Evolutionary conservation across 2,888 invertebrate genomes (phyloP).

Genomic region (Nomada hirtipes): DNA sequence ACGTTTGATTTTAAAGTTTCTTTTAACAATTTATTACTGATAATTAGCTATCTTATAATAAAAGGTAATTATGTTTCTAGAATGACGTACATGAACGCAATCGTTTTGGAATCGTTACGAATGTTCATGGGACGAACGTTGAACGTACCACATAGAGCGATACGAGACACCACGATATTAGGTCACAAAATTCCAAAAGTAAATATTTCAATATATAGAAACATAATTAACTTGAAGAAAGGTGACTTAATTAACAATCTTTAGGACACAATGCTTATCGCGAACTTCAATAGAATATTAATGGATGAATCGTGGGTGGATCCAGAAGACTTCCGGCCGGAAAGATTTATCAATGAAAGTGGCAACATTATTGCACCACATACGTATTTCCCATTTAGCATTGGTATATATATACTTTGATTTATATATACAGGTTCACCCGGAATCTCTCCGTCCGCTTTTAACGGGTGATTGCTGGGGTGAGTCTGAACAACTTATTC

Average conservation of each 20-base stretch:
- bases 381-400: slow-evolving; percentile 91
- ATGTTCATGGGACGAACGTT: slow-evolving; percentile 93
- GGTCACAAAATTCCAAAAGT: slow-evolving; percentile 93
- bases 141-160: slow-evolving; percentile 92
- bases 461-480: too few relatives aligned
- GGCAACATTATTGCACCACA: slow-evolving; percentile 87
- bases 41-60: background rate
- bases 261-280: slow-evolving; percentile 92
- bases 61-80: slow-evolving; percentile 83
- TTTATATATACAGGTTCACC: too few relatives aligned
- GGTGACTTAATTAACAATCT: slow-evolving; percentile 42
- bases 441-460: too few relatives aligned
- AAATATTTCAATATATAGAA: slow-evolving; percentile 61
- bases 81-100: slow-evolving; percentile 92
- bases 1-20: background rate
- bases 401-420: slow-evolving; percentile 84
- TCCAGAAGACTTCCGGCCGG: slow-evolving; percentile 90
- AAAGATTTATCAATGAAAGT: slow-evolving; percentile 89
- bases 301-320: slow-evolving; percentile 90
- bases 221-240: background rate
- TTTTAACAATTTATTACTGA: background rate
- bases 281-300: slow-evolving; percentile 90
- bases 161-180: slow-evolving; percentile 89
- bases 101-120: slow-evolving; percentile 91
- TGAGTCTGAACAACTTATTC: too few relatives aligned